Evolutionary conservation across 2,113 vertebrate genomes (phyloP).

Genomic region (Alligator sinensis): DNA sequence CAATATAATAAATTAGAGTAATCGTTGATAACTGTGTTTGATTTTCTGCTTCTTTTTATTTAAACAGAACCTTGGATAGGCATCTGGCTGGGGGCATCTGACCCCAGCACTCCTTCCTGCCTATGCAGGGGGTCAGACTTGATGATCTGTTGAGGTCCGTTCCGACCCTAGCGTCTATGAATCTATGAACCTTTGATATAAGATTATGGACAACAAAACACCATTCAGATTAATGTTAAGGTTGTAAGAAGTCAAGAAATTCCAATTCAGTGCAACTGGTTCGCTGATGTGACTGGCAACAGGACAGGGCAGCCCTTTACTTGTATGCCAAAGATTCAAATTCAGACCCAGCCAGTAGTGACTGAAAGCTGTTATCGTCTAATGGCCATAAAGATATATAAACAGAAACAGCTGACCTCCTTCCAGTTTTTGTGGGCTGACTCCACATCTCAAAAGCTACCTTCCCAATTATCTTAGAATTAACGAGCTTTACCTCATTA

Average conservation of each 20-base stretch:
- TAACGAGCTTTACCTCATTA: neutral
- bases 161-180: no score
- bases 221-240: no score
- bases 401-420: neutral
- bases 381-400: neutral
- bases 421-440: neutral
- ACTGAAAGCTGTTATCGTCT: neutral
- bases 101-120: no score
- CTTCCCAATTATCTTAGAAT: neutral
- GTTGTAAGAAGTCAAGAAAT: no score
- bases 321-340: neutral
- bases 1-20: constrained; percentile 30
- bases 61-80: neutral
- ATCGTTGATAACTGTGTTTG: constrained; percentile 19
- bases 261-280: neutral
- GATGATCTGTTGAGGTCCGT: no score
- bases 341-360: neutral
- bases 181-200: no score
- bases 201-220: no score
- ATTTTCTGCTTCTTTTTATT: constrained; percentile 20
- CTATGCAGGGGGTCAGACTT: no score
- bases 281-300: accelerated
- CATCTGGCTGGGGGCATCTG: neutral
- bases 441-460: neutral
- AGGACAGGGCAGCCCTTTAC: neutral